phyloP scores from a whole-genome alignment of 1,140 invertebrate genomes.

The Dreissena rostriformis region DNA sequence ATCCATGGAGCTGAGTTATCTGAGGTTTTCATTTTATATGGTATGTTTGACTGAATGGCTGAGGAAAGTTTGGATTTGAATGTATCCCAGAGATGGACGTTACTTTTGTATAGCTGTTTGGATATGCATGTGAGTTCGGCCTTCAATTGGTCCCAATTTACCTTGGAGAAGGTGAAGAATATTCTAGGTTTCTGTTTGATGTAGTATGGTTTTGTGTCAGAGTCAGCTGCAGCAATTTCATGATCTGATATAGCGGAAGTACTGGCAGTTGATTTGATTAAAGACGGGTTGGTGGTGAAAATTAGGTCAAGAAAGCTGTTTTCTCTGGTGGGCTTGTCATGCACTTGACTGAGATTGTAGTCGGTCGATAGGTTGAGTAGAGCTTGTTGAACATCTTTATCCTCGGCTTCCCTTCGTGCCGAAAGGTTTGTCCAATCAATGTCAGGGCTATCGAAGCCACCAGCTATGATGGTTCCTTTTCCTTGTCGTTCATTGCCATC shows the following conservation, averaged over 20 bases:
- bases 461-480: background rate
- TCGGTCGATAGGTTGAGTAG: constrained; percentile 23
- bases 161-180: constrained; percentile 20
- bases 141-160: constrained; percentile 9
- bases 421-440: constrained; percentile 25
- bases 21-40: too few species aligned
- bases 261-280: background rate
- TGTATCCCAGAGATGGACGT: too few species aligned
- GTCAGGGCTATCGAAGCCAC: constrained; percentile 21
- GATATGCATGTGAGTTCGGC: too few species aligned
- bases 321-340: constrained; percentile 30
- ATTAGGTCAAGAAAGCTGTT: constrained; percentile 31
- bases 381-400: constrained; percentile 24
- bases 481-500: constrained; percentile 2
- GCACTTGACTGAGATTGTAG: constrained; percentile 17
- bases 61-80: too few species aligned
- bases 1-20: too few species aligned
- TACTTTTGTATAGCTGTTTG: too few species aligned
- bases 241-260: constrained; percentile 7
- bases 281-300: constrained; percentile 24
- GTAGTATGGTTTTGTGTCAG: constrained; percentile 2
- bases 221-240: background rate
- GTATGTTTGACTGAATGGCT: too few species aligned
- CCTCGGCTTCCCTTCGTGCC: background rate
- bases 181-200: constrained; percentile 6